Conservation (phyloP, 2,797 vertebrate species). For the Alectoris magna region DNA sequence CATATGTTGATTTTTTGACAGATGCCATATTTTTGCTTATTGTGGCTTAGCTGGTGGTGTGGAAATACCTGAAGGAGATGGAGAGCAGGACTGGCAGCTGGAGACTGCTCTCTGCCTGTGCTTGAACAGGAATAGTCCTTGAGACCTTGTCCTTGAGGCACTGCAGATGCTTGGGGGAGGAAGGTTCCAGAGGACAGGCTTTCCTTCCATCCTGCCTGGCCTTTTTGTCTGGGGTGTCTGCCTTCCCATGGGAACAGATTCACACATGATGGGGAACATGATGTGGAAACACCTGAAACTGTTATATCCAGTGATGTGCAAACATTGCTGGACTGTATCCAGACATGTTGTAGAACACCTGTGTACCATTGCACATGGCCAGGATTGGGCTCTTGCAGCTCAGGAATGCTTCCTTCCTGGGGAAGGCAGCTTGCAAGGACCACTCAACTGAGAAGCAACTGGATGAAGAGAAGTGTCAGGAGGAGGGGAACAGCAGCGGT, state of each 20-base stretch:
- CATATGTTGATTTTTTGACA: not conserved
- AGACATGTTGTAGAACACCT: not conserved
- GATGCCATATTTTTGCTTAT: not conserved
- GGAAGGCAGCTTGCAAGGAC: not conserved
- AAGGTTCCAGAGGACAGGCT: not conserved
- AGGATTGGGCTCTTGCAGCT: not conserved
- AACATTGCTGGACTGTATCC: slow-evolving; percentile 14
- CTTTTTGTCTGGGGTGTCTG: not conserved
- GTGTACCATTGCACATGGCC: not conserved
- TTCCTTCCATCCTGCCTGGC: not conserved
- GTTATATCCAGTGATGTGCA: not conserved
- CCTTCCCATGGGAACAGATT: not conserved
- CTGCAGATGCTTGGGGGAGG: not conserved
- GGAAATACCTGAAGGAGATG: not conserved
- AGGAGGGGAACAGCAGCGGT: not conserved
- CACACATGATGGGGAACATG: not conserved
- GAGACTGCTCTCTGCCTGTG: not conserved
- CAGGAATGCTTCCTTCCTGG: not conserved
- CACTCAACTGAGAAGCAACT: not conserved
- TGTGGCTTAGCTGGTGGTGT: not conserved
- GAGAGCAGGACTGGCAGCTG: not conserved
- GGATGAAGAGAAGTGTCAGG: not conserved
- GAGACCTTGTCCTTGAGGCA: not conserved
- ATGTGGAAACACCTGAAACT: slow-evolving; percentile 4
- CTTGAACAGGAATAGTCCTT: not conserved